Conservation (phyloP, 2,888 invertebrate species). For the Diachrysia chrysitis region DNA sequence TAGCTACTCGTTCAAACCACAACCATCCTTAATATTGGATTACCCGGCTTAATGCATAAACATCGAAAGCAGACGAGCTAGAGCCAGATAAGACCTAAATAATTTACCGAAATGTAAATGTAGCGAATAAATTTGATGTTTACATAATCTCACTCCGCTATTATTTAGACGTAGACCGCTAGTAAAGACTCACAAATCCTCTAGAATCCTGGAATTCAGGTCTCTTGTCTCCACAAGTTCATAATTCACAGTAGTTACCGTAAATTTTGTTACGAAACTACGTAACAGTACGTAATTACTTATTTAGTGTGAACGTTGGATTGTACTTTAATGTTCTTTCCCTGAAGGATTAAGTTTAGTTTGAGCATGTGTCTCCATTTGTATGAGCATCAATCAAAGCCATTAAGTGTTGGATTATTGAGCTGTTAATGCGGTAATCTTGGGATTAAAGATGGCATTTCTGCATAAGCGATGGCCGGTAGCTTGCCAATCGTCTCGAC, state of each 20-base stretch:
- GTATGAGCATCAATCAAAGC: slow-evolving; percentile 40
- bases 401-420: slow-evolving; percentile 35
- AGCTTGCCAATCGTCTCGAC: slow-evolving; percentile 25
- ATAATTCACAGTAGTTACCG: slow-evolving; percentile 49
- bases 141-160: slow-evolving; percentile 18
- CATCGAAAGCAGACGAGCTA: neutral
- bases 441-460: slow-evolving; percentile 39
- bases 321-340: slow-evolving; percentile 32
- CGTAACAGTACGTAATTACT: slow-evolving; percentile 29
- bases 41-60: neutral
- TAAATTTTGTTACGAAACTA: slow-evolving; percentile 54
- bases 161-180: slow-evolving; percentile 10
- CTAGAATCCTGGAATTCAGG: slow-evolving; percentile 16
- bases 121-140: slow-evolving; percentile 5
- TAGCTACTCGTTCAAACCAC: neutral
- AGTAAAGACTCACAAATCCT: slow-evolving; percentile 29
- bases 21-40: neutral
- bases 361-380: slow-evolving; percentile 32
- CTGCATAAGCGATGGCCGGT: slow-evolving; percentile 35
- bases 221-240: slow-evolving; percentile 35
- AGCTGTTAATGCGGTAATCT: slow-evolving; percentile 30
- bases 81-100: slow-evolving; percentile 9
- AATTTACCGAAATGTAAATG: slow-evolving; percentile 10
- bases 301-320: slow-evolving; percentile 32
- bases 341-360: slow-evolving; percentile 23